phyloP scores from a whole-genome alignment of 2,797 vertebrate species.

The Morelia viridis region DNA sequence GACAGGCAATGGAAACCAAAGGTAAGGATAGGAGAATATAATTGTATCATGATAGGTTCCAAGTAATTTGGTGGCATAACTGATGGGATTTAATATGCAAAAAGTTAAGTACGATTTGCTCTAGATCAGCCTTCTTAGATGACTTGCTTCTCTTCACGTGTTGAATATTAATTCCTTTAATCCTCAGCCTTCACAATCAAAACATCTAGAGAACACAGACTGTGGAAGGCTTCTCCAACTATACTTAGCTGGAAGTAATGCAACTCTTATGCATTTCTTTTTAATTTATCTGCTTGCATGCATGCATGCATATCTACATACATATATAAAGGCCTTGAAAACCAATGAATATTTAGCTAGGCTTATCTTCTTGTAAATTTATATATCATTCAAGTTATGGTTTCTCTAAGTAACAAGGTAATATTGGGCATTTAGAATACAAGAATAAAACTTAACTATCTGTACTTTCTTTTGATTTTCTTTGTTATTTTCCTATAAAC shows the following conservation, averaged over 20 bases:
- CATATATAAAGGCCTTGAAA: not conserved
- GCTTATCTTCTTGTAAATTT: not conserved
- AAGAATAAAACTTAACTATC: conserved; percentile 58
- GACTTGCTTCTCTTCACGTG: not conserved
- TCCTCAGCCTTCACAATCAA: not conserved
- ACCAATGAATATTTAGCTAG: not conserved
- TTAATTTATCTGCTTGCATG: not conserved
- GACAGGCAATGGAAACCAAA: not conserved
- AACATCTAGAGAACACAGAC: not conserved
- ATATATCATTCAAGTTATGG: not conserved
- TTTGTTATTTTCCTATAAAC: conserved; percentile 52
- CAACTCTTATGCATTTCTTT: not conserved
- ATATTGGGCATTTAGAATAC: conserved; percentile 46
- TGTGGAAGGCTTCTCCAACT: not conserved
- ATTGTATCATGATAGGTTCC: not conserved
- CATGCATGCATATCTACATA: not conserved
- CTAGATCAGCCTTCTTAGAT: not conserved
- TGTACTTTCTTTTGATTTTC: conserved; percentile 51
- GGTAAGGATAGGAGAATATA: not conserved
- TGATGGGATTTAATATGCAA: not conserved
- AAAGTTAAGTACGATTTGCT: not conserved
- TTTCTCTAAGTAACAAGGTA: conserved; percentile 16
- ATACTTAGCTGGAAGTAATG: not conserved
- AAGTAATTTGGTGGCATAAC: not conserved
- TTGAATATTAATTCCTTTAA: not conserved